Evolutionary conservation across 1,140 invertebrate species (phyloP), one percentile per base, ranked within the genome.

Genomic region (Drosophila gunungcola): DNA sequence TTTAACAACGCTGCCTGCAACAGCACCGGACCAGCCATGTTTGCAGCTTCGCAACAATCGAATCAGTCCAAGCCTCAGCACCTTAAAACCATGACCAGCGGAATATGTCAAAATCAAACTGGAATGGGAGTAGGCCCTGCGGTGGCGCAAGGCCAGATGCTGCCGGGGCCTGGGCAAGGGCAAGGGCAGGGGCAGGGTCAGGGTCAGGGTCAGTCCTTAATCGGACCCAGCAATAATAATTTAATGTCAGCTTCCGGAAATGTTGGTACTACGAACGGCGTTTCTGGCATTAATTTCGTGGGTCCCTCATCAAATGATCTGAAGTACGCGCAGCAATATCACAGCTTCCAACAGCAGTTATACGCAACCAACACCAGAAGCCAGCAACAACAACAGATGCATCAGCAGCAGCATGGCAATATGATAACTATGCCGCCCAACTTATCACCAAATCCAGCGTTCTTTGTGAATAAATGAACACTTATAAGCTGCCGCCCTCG

Each of bases 261-360:
- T 41, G 45, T 41, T 32, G 55, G 48, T n/a, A 36, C 57, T 57
- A 93, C 93, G 39, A 93, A 93, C 32, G 95, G 94, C 75, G 60
- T 51, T 21, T 43, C 65, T 9, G 63, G 57, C 3, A 63, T 63
- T 3, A 88, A 80, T 21, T 97, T 97, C 88, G 95, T 97, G 46
- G 96, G 96, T 11, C 96, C 96, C 3, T 96, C 95, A 12, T 97
- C 97, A 56, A 95, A 95, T 48, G 97, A 98, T 94, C 96, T 97
- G 11, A 97, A 97, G 91, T 98, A 98, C 93, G 97, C 97, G 82
- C 97, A 97, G 91, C 97, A 98, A 94, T 98, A 97, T 93, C 97
- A 98, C 92, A 97, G 98, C 93, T 98, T 98, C 94, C 97, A 98
- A 90, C 97, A 98, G 91, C 97, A 98, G 92, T 93, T 98, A 58